phyloP scores from a whole-genome alignment of 2,113 vertebrate genomes.

The Anolis carolinensis region DNA sequence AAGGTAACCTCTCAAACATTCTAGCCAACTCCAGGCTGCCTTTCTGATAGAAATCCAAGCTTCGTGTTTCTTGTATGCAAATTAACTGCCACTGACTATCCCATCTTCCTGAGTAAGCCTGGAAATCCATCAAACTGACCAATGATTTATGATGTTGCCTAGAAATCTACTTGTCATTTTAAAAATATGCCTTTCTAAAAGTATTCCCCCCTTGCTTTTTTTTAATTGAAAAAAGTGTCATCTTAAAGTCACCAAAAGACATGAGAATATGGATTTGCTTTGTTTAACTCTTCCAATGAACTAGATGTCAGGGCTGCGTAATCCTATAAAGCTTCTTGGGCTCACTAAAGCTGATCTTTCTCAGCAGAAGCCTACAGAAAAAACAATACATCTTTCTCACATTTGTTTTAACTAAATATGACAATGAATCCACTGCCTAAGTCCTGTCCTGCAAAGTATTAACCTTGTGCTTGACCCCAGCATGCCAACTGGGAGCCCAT shows the following conservation, averaged over 20 bases:
- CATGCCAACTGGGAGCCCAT: not conserved
- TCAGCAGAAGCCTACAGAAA: slow-evolving; percentile 18
- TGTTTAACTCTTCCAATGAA: slow-evolving; percentile 31
- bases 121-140: slow-evolving; percentile 11
- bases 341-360: not conserved
- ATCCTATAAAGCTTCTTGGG: slow-evolving; percentile 28
- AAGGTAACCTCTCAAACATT: not conserved
- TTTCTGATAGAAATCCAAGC: not conserved
- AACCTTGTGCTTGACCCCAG: not conserved
- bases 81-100: slow-evolving; percentile 9
- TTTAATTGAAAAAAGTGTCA: not conserved
- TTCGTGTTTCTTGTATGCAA: not conserved
- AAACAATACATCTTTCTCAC: slow-evolving; percentile 1
- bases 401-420: slow-evolving; percentile 23
- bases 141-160: not conserved
- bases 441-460: not conserved
- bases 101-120: not conserved
- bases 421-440: not conserved
- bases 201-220: not conserved
- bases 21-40: not conserved
- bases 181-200: slow-evolving; percentile 25
- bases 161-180: not conserved
- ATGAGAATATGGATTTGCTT: slow-evolving; percentile 4
- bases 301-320: slow-evolving; percentile 2
- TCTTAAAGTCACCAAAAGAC: slow-evolving; percentile 8